These are phyloP conservation scores for Melanerpes aurifrons DNA, from an alignment of 2,113 vertebrate species.

Conservation along the genomic window DNA sequence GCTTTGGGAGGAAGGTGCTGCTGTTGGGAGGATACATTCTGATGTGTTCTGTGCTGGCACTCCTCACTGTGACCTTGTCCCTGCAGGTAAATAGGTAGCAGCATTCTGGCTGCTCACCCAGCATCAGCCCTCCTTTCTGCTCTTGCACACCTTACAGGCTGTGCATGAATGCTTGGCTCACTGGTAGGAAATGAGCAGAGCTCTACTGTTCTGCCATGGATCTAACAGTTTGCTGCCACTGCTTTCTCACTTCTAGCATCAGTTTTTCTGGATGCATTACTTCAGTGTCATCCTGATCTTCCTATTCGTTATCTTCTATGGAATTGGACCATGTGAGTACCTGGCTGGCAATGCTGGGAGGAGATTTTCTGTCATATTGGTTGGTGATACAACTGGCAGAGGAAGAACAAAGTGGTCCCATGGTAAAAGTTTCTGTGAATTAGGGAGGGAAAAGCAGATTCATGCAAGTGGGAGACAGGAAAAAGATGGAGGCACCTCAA, in stretches of 20 bases:
- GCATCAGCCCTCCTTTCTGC: not conserved
- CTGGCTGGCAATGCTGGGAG: not conserved
- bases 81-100: constrained; percentile 76
- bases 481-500: not conserved
- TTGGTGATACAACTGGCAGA: not conserved
- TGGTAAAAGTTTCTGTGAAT: not conserved
- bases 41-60: constrained; percentile 76
- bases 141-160: not conserved
- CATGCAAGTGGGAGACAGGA: not conserved
- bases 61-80: constrained; percentile 78
- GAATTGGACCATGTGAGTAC: constrained; percentile 81
- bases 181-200: not conserved
- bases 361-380: not conserved
- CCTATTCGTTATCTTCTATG: constrained; percentile 79
- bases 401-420: not conserved
- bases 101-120: not conserved
- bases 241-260: constrained; percentile 60
- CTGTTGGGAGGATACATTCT: constrained; percentile 79
- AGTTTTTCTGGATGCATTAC: constrained; percentile 84
- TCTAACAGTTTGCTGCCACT: not conserved
- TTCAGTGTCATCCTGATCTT: constrained; percentile 85
- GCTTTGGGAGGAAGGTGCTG: constrained; percentile 78
- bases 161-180: not conserved
- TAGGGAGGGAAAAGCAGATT: not conserved
- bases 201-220: not conserved